These are phyloP conservation scores for Halictus quadricinctus DNA, from an alignment of 2,888 invertebrate species.

Conservation along the genomic window DNA sequence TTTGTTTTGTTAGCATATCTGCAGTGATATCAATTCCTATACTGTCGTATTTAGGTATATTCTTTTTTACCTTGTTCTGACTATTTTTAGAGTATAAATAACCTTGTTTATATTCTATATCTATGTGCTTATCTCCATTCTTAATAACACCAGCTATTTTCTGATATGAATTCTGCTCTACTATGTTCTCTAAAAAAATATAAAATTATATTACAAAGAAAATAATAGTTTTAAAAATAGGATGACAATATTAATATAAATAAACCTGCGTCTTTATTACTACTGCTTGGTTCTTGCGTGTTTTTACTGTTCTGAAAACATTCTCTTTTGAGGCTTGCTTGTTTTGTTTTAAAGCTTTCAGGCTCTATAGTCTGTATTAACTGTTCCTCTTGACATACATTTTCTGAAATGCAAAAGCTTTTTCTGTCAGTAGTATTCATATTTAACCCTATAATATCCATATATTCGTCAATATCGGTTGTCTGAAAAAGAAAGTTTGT, in stretches of 20 bases:
- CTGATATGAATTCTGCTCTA: slow-evolving; percentile 3
- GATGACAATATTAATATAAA: slow-evolving; percentile 39
- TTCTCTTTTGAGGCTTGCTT: slow-evolving; percentile 33
- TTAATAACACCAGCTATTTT: slow-evolving; percentile 12
- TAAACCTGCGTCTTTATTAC: slow-evolving; percentile 68
- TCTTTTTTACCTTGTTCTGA: slow-evolving; percentile 23
- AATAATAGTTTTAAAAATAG: neutral
- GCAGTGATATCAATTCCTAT: slow-evolving; percentile 33
- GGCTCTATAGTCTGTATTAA: slow-evolving; percentile 33
- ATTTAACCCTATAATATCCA: slow-evolving; percentile 74
- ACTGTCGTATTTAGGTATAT: slow-evolving; percentile 26
- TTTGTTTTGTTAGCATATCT: slow-evolving; percentile 31
- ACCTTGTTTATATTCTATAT: slow-evolving; percentile 26
- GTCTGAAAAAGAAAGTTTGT: slow-evolving; percentile 64
- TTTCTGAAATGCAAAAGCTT: slow-evolving; percentile 68
- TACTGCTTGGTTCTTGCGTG: slow-evolving; percentile 44
- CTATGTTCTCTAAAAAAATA: slow-evolving; percentile 26
- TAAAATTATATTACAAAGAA: slow-evolving; percentile 8
- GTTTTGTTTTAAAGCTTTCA: slow-evolving; percentile 43
- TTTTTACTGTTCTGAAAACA: slow-evolving; percentile 21
- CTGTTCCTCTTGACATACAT: slow-evolving; percentile 70
- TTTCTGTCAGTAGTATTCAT: slow-evolving; percentile 66
- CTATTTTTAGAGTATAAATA: slow-evolving; percentile 7
- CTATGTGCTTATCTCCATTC: slow-evolving; percentile 14
- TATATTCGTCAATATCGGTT: slow-evolving; percentile 78